Evolutionary conservation across 2,888 invertebrate species (phyloP).

Genomic region (Polyploca ridens): DNA sequence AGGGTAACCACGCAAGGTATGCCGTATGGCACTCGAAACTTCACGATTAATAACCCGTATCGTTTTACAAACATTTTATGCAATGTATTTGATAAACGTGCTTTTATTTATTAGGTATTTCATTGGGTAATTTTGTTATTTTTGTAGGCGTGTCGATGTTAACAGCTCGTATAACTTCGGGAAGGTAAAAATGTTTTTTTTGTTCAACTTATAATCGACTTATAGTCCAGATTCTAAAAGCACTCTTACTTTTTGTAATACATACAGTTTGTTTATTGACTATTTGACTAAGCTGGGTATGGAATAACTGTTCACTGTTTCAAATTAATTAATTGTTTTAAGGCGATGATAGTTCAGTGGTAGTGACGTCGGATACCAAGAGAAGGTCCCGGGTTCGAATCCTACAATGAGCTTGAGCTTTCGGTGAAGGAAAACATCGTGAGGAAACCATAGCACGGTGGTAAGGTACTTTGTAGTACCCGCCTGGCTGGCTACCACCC

Average conservation of each 20-base stretch:
- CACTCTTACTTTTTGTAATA: background rate
- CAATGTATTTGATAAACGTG: conserved; percentile 9
- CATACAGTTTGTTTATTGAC: background rate
- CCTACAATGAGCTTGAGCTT: too few species aligned
- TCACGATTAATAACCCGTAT: conserved; percentile 17
- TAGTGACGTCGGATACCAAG: too few species aligned
- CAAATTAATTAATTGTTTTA: too few species aligned
- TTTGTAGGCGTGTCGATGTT: background rate
- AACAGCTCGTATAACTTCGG: background rate
- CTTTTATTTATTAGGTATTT: conserved; percentile 2
- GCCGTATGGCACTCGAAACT: conserved; percentile 24
- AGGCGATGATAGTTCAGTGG: too few species aligned
- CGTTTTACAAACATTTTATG: conserved; percentile 6
- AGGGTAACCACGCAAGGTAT: conserved; percentile 23
- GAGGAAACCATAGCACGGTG: too few species aligned
- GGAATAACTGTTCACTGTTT: too few species aligned
- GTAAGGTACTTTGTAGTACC: too few species aligned
- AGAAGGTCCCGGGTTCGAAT: too few species aligned
- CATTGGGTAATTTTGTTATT: background rate
- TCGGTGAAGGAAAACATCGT: too few species aligned
- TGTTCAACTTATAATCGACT: background rate
- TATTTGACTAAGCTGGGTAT: too few species aligned
- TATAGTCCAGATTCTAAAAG: too few species aligned
- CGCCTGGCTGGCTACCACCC: too few species aligned
- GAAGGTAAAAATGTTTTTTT: background rate